A percentile compares a stretch with the other conserved stretches of the same genome.
phyloP scores from a whole-genome alignment of 2,113 vertebrate species.

The Gobiocypris rarus region DNA sequence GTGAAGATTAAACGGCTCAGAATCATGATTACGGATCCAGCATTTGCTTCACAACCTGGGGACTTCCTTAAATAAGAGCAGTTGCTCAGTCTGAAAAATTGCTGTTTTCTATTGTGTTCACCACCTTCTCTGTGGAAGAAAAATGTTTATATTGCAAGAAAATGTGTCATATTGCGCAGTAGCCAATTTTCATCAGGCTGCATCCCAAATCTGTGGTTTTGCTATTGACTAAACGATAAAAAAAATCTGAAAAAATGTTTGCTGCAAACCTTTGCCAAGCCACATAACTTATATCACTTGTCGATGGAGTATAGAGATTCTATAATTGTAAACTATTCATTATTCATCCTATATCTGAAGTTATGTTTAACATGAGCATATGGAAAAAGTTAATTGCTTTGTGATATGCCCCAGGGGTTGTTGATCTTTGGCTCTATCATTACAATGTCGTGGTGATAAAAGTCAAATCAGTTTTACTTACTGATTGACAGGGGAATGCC shows the following conservation, averaged over 20 bases:
- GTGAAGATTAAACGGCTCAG: background rate
- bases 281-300: conserved; percentile 10
- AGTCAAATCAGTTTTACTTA: conserved; percentile 66
- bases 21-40: background rate
- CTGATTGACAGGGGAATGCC: conserved; percentile 76
- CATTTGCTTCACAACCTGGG: background rate
- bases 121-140: background rate
- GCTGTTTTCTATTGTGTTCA: background rate
- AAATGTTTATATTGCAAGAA: background rate
- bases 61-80: background rate
- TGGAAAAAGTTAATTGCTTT: background rate
- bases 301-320: background rate
- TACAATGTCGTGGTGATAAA: conserved; percentile 60
- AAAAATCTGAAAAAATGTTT: background rate
- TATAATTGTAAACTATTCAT: background rate
- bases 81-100: background rate
- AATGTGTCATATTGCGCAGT: background rate
- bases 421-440: conserved; percentile 44
- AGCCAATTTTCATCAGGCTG: background rate
- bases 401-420: background rate
- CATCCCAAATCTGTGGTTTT: conserved; percentile 4
- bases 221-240: conserved; percentile 16
- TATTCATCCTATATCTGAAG: background rate
- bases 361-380: background rate
- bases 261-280: conserved; percentile 6